These are phyloP conservation scores for Leptocoma aspasia DNA, from an alignment of 2,113 vertebrate species.

Conservation along the genomic window DNA sequence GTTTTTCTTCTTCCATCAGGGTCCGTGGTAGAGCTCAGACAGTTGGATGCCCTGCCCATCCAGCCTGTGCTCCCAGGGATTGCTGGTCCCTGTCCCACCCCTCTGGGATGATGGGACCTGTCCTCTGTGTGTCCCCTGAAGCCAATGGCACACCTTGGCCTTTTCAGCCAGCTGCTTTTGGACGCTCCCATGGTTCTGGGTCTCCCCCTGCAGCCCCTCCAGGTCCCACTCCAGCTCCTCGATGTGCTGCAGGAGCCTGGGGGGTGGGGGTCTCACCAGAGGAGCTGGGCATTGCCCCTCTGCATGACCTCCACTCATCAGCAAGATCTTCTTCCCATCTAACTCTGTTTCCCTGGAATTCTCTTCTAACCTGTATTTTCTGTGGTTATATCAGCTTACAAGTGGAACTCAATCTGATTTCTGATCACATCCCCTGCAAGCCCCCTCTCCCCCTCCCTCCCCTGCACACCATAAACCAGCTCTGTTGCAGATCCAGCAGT, in stretches of 20 bases:
- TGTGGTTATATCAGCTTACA: neutral
- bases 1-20: neutral
- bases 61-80: neutral
- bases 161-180: constrained; percentile 28
- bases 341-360: neutral
- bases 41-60: rapidly evolving
- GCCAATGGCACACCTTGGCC: neutral
- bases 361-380: neutral
- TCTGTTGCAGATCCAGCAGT: neutral
- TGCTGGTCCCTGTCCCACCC: rapidly evolving
- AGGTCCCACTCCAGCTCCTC: constrained; percentile 43
- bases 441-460: neutral
- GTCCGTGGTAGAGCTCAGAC: neutral
- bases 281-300: neutral
- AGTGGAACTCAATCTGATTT: neutral
- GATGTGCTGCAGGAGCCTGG: constrained; percentile 17
- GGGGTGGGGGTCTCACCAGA: neutral
- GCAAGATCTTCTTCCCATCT: neutral
- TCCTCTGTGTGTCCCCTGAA: neutral
- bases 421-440: too few relatives aligned
- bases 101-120: neutral
- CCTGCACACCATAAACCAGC: rapidly evolving
- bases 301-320: rapidly evolving
- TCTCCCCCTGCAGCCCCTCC: constrained; percentile 7
- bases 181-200: neutral